These are phyloP conservation scores for Craseonycteris thonglongyai DNA, from an alignment of 2,113 vertebrate species.

Conservation along the genomic window DNA sequence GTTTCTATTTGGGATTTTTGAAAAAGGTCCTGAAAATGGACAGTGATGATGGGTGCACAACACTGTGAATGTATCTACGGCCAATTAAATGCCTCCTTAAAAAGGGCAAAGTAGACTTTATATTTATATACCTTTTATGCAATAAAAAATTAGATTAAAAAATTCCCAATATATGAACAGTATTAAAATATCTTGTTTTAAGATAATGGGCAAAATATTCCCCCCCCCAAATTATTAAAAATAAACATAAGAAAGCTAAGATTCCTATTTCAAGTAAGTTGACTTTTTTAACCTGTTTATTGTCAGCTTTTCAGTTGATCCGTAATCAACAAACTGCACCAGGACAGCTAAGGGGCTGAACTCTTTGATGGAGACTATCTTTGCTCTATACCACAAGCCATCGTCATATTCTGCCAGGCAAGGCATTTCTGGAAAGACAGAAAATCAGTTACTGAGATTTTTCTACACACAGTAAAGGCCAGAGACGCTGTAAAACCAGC, in stretches of 20 bases:
- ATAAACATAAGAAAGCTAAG: neutral
- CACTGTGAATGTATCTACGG: neutral
- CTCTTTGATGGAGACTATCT: constrained; percentile 81
- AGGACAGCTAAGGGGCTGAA: constrained; percentile 82
- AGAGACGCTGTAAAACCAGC: too few species aligned
- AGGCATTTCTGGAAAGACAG: constrained; percentile 81
- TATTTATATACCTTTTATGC: neutral
- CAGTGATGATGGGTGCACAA: neutral
- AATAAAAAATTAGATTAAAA: neutral
- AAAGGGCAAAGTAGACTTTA: neutral
- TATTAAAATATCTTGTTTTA: constrained; percentile 26
- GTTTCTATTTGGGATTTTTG: neutral
- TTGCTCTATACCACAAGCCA: constrained; percentile 88
- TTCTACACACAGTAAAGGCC: too few species aligned
- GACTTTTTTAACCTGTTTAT: constrained; percentile 78
- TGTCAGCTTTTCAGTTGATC: constrained; percentile 84
- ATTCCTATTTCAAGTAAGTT: neutral
- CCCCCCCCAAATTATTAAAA: neutral
- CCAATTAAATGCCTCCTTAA: neutral
- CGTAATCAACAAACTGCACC: constrained; percentile 93
- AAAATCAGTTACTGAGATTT: too few species aligned
- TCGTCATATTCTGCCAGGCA: constrained; percentile 94
- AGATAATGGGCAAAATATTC: neutral
- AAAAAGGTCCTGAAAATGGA: neutral
- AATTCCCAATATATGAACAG: neutral